A percentile compares a stretch with the other conserved stretches of the same genome.
These are phyloP conservation scores for Rallus crepitans DNA, from an alignment of 2,797 vertebrate genomes.

Conservation along the genomic window DNA sequence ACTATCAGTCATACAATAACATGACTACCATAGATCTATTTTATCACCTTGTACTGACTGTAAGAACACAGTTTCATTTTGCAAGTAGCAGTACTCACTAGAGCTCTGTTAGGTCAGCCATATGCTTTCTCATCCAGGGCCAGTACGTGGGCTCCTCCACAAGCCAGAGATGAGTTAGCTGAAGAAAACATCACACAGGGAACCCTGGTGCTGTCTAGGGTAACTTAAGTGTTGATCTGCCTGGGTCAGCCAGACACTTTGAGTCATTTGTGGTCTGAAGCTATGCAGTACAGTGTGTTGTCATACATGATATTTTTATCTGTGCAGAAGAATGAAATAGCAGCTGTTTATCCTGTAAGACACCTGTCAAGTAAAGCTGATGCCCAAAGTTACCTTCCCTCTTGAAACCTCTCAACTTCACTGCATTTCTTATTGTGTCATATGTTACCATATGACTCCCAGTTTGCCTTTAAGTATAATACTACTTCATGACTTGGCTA, in stretches of 20 bases:
- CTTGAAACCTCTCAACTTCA: not conserved
- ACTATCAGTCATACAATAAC: not conserved
- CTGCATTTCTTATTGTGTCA: not conserved
- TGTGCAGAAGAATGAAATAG: not conserved
- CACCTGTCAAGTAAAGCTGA: not conserved
- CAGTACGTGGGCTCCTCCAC: not conserved
- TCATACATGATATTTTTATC: not conserved
- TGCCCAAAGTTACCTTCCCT: not conserved
- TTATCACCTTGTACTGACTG: fast-evolving
- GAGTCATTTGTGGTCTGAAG: not conserved
- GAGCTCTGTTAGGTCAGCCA: not conserved
- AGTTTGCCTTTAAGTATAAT: not conserved
- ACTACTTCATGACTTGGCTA: not conserved
- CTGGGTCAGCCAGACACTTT: not conserved
- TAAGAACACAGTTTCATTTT: fast-evolving
- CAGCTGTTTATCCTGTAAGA: not conserved
- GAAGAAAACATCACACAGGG: not conserved
- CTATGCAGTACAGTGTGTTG: not conserved
- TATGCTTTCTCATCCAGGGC: fast-evolving
- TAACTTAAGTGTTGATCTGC: not conserved
- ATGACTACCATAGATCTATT: not conserved
- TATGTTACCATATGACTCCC: not conserved
- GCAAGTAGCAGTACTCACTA: not conserved
- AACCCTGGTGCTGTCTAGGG: not conserved
- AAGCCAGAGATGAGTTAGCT: not conserved